phyloP scores from a whole-genome alignment of 2,797 vertebrate species.

The Zalophus californianus region DNA sequence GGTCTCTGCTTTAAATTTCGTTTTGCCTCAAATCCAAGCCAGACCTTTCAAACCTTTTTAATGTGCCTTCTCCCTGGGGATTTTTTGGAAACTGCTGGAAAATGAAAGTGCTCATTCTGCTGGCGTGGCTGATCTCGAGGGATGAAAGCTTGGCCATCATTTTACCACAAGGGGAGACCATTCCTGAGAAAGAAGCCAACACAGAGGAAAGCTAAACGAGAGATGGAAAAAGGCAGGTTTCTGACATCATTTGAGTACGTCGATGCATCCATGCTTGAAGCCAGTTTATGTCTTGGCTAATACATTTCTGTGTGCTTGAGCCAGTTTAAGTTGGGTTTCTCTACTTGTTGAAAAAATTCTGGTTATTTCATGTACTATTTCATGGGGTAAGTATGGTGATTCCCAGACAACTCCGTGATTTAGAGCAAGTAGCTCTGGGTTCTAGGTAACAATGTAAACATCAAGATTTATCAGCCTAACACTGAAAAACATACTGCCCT shows the following conservation, averaged over 20 bases:
- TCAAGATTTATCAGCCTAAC: neutral
- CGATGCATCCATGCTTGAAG: neutral
- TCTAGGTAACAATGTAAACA: neutral
- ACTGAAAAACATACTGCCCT: neutral
- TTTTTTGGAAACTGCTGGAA: neutral
- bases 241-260: neutral
- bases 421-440: neutral
- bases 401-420: neutral
- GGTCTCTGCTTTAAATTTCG: slow-evolving; percentile 29
- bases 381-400: neutral
- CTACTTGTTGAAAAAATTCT: neutral
- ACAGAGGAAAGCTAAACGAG: neutral
- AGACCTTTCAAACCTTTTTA: neutral
- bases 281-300: neutral
- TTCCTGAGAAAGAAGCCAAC: neutral
- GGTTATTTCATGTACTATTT: neutral
- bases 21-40: slow-evolving; percentile 11
- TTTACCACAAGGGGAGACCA: neutral
- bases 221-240: neutral
- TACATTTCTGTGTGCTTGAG: neutral
- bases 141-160: neutral
- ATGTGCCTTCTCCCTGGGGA: neutral
- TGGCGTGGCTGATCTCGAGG: neutral
- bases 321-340: neutral
- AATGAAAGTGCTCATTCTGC: neutral